These are phyloP conservation scores for Pemphigus obesinymphae DNA, from an alignment of 1,140 invertebrate genomes.

Conservation along the genomic window DNA sequence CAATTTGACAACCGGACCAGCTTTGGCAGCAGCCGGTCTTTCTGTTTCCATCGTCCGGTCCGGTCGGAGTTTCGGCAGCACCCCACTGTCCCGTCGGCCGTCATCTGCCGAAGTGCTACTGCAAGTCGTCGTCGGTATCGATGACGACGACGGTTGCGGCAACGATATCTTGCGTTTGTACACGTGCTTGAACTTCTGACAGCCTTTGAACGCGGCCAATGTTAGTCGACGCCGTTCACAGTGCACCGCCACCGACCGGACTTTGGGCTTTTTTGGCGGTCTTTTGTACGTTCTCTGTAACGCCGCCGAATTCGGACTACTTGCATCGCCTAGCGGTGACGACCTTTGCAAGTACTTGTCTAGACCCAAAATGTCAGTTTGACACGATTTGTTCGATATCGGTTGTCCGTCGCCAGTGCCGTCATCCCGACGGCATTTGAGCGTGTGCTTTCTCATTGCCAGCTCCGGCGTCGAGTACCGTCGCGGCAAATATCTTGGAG, in stretches of 20 bases:
- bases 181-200: slow-evolving; percentile 25
- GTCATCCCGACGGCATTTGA: neutral
- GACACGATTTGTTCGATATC: slow-evolving; percentile 30
- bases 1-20: neutral
- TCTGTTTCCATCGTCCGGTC: neutral
- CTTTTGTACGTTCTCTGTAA: neutral
- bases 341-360: slow-evolving; percentile 22
- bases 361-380: slow-evolving; percentile 12
- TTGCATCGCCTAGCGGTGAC: neutral
- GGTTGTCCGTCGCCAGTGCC: neutral
- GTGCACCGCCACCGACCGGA: slow-evolving; percentile 17
- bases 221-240: neutral
- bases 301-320: neutral
- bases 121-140: neutral
- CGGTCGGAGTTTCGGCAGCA: neutral
- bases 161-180: slow-evolving; percentile 27
- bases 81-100: neutral
- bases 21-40: neutral
- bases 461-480: slow-evolving; percentile 13
- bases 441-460: slow-evolving; percentile 13
- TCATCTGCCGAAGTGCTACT: neutral
- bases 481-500: neutral
- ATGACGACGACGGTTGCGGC: neutral
- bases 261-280: neutral
- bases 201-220: slow-evolving; percentile 15